Evolutionary conservation across 2,113 vertebrate species (phyloP).

Genomic region (Pyrgilauda ruficollis): DNA sequence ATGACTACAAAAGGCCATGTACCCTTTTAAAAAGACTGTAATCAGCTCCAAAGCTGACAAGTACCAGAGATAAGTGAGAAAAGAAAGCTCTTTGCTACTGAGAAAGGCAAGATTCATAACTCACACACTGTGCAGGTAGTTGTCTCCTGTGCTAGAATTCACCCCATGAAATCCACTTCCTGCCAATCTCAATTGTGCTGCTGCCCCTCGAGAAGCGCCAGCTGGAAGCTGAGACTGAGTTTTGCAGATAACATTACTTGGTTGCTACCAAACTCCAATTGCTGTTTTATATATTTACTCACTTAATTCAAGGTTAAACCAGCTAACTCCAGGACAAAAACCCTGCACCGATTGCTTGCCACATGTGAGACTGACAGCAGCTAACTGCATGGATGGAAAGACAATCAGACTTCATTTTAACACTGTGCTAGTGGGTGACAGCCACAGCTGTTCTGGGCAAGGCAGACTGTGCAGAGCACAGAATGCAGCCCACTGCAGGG

Average conservation of each 20-base stretch:
- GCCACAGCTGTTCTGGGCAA: constrained; percentile 12
- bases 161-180: background rate
- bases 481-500: background rate
- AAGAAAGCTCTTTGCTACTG: background rate
- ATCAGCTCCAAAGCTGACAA: background rate
- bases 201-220: background rate
- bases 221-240: background rate
- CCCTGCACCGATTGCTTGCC: background rate
- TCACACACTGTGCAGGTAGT: background rate
- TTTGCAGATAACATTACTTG: background rate
- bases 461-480: background rate
- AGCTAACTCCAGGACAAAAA: background rate
- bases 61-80: background rate
- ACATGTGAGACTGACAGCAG: background rate
- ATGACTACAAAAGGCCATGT: background rate
- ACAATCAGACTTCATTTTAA: constrained; percentile 14
- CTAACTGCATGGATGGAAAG: background rate
- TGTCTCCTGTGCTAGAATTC: background rate
- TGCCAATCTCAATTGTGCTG: background rate
- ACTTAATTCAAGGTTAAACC: constrained; percentile 18
- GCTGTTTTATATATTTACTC: background rate
- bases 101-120: background rate
- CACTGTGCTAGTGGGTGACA: background rate
- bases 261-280: background rate
- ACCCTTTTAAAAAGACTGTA: background rate